A percentile compares a stretch with the other conserved stretches of the same genome.
These are phyloP conservation scores for Lamprotornis superbus DNA, from an alignment of 2,113 vertebrate genomes.

Conservation along the genomic window DNA sequence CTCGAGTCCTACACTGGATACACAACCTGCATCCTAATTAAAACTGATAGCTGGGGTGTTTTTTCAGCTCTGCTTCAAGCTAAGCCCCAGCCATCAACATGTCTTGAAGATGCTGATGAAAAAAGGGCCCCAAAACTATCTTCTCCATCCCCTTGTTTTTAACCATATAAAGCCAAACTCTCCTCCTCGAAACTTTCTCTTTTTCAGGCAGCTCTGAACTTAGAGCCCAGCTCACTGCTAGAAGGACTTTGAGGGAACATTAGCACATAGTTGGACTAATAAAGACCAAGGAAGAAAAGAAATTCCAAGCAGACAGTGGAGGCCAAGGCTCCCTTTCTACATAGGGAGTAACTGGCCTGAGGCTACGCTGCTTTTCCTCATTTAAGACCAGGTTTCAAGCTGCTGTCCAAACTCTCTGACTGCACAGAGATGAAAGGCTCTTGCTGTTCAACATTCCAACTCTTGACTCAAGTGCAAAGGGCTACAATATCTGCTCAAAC, in stretches of 20 bases:
- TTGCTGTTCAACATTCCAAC: neutral
- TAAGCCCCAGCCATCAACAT: neutral
- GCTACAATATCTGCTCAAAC: neutral
- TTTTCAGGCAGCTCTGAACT: neutral
- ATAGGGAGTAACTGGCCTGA: neutral
- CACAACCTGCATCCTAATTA: neutral
- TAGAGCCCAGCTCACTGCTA: neutral
- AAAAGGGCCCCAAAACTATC: neutral
- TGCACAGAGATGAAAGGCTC: neutral
- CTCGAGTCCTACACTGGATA: neutral
- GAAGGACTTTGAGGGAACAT: neutral
- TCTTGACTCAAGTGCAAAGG: neutral
- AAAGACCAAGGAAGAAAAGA: neutral
- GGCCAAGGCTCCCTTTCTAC: neutral
- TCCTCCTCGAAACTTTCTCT: neutral
- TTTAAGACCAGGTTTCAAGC: neutral
- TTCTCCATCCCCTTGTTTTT: fast-evolving
- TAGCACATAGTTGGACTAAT: neutral
- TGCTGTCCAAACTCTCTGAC: neutral
- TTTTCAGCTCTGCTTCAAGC: neutral
- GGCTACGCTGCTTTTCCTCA: neutral
- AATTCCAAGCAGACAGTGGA: neutral
- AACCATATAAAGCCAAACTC: neutral
- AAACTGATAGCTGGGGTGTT: fast-evolving
- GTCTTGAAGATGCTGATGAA: neutral